Conservation (phyloP, 2,113 vertebrate genomes). For the Dipodomys spectabilis region DNA sequence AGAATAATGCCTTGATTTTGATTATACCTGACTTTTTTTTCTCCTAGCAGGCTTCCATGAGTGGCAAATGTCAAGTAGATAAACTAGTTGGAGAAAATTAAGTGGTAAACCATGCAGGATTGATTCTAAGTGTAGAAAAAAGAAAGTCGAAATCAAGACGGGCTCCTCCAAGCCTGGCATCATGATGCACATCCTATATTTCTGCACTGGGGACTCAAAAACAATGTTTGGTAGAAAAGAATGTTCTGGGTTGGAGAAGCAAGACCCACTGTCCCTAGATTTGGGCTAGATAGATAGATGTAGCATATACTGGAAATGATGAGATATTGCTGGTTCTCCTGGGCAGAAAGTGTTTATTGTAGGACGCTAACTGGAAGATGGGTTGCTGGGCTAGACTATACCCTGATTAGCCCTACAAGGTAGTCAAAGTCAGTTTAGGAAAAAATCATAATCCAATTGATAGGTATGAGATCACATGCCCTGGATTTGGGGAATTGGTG, state of each 20-base stretch:
- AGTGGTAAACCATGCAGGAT: background rate
- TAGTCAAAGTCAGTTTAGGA: background rate
- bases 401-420: background rate
- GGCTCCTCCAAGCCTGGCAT: background rate
- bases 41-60: background rate
- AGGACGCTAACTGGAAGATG: background rate
- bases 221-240: background rate
- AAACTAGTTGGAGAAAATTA: constrained; percentile 35
- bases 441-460: background rate
- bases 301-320: too few relatives aligned
- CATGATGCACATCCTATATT: too few relatives aligned
- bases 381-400: background rate
- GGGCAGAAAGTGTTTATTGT: background rate
- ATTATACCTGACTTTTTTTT: background rate
- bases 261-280: background rate
- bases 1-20: constrained; percentile 34
- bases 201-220: background rate
- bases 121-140: background rate
- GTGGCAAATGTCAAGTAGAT: constrained; percentile 23
- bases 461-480: background rate
- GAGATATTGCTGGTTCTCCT: background rate
- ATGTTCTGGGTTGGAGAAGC: background rate
- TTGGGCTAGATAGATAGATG: too few relatives aligned
- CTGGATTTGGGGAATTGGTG: background rate
- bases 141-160: background rate